Base-by-base conservation (phyloP, 2,888 invertebrate species). In the Pterostichus niger region DNA sequence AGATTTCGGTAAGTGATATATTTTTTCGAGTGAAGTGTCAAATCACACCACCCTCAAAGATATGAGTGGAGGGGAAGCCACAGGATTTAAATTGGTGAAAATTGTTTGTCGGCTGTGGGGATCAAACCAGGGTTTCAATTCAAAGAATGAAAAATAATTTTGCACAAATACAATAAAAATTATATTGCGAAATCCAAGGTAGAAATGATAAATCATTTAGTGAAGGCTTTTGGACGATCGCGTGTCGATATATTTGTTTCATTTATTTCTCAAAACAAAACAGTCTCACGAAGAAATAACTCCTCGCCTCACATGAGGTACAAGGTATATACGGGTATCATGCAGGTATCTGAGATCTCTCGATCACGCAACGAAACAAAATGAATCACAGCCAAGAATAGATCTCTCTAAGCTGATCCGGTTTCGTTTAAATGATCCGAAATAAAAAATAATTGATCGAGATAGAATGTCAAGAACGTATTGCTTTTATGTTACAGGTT, bases 381-480 rank as follows among this genome's bases (percentile, higher is more conserved):
- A 80, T 80, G 80, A 80, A 49, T 80, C 80, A 80, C 31, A n/a
- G 31, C 80, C 35, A 52, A 64, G 80, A 68, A 80, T 80, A 80
- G 80, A 76, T 52, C 35, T 59, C 31, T 64, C 64, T 64, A 64
- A 64, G 49, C 64, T 80, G 80, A 71, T 81, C 81, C 81, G 81
- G 81, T 81, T 81, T 68, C 40, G 17, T 71, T 64, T 81, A 81
- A 81, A 56, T 81, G 81, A 81, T 81, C 81, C 35, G 15, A 40
- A 56, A 54, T 13, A 81, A 71, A 81, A 81, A 81, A 81, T 35
- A 73, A 71, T 52, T 54, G 81, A 81, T 71, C 54, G 40, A 52
- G 56, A 81, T 68, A 71, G 73, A 80, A 80, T 68, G 80, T 80
- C 80, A 80, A 68, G 68, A 64, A 68, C 80, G 49, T 68, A 80